These are phyloP conservation scores for Anas flavirostris DNA, from an alignment of 2,797 vertebrate genomes.

Conservation along the genomic window DNA sequence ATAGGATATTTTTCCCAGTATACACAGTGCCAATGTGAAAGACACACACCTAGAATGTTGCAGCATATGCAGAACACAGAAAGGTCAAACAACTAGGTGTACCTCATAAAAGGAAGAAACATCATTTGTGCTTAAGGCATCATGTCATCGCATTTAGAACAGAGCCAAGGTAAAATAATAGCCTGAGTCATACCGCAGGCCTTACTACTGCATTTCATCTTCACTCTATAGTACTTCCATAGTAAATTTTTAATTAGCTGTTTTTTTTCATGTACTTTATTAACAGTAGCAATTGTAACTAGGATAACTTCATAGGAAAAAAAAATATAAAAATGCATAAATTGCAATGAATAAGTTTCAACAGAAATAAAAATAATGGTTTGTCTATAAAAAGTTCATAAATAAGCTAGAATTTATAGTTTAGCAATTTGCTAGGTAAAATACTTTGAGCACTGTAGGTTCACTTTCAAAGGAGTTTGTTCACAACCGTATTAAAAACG, in stretches of 20 bases:
- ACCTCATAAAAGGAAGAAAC: slow-evolving; percentile 10
- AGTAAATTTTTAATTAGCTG: neutral
- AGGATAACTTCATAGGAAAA: neutral
- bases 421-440: neutral
- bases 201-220: neutral
- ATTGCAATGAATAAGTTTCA: neutral
- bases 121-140: slow-evolving; percentile 3
- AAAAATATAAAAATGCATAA: neutral
- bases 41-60: neutral
- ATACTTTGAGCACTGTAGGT: neutral
- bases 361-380: neutral
- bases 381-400: neutral
- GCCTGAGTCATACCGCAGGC: neutral
- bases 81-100: slow-evolving; percentile 19
- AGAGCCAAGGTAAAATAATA: neutral
- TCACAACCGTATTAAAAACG: neutral
- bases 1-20: neutral
- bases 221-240: neutral
- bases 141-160: neutral
- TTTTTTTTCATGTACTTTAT: neutral
- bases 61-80: neutral
- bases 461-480: slow-evolving; percentile 28
- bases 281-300: neutral
- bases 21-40: neutral
- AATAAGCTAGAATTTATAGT: neutral